Conservation (phyloP, 2,888 invertebrate species). For the Andrena hattorfiana region DNA sequence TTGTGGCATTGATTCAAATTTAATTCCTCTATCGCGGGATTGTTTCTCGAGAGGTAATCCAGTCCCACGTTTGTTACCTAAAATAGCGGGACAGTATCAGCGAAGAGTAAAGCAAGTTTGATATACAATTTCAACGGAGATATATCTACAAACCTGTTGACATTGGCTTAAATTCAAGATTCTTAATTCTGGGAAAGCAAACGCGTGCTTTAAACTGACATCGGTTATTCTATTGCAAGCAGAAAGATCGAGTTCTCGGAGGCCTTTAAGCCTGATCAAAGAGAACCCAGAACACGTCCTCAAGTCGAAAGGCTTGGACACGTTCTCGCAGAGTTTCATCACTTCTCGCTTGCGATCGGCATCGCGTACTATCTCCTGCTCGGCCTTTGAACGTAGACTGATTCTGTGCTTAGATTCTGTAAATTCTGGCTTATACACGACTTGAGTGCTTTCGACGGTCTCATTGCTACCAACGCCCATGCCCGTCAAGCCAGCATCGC, state of each 20-base stretch:
- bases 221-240: conserved; percentile 91
- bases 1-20: conserved; percentile 89
- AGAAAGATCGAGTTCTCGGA: conserved; percentile 88
- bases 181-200: conserved; percentile 88
- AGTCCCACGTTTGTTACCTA: conserved; percentile 89
- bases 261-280: conserved; percentile 81
- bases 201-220: conserved; percentile 89
- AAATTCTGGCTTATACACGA: conserved; percentile 41
- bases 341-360: conserved; percentile 89
- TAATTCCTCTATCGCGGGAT: conserved; percentile 90
- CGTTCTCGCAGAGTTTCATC: conserved; percentile 87
- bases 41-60: conserved; percentile 88
- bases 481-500: conserved; percentile 90
- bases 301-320: conserved; percentile 72
- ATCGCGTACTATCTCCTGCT: conserved; percentile 89
- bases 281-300: conserved; percentile 70
- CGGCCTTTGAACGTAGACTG: conserved; percentile 89
- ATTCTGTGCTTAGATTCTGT: conserved; percentile 83
- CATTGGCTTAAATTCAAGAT: conserved; percentile 89
- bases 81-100: conserved; percentile 11
- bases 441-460: conserved; percentile 16
- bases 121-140: not conserved
- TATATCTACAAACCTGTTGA: conserved; percentile 84
- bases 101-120: not conserved
- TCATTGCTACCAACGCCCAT: conserved; percentile 84